A percentile compares a stretch with the other conserved stretches of the same genome.
Conservation (phyloP, 2,888 invertebrate species). For the Podabrus alpinus region DNA sequence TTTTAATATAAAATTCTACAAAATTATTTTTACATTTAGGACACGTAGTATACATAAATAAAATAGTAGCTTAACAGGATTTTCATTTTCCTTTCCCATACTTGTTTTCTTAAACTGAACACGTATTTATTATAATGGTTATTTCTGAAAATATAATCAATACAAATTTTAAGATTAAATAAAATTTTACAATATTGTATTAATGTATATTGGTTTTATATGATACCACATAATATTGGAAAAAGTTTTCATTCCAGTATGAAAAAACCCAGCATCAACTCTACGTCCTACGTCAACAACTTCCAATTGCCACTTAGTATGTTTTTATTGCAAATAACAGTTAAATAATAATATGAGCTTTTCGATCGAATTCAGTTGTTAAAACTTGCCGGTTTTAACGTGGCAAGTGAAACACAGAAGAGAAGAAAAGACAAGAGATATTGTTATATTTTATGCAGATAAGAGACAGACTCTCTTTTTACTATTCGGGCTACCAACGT, state of each 20-base stretch:
- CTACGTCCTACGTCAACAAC: not conserved
- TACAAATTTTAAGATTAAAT: not conserved
- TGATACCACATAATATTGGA: not conserved
- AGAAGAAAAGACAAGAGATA: not conserved
- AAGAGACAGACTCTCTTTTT: not conserved
- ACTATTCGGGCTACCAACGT: not conserved
- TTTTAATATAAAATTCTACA: slow-evolving; percentile 7
- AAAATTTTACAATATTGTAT: not conserved
- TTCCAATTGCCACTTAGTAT: not conserved
- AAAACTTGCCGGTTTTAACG: not conserved
- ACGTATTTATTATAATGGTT: slow-evolving; percentile 12
- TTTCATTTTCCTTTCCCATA: slow-evolving; percentile 15
- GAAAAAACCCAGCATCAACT: not conserved
- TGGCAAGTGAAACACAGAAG: not conserved
- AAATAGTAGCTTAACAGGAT: slow-evolving; percentile 12
- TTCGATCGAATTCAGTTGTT: not conserved
- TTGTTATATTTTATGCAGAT: not conserved
- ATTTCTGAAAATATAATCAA: not conserved
- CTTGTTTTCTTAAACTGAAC: slow-evolving; percentile 19
- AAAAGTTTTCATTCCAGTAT: not conserved
- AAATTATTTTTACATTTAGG: slow-evolving; percentile 25
- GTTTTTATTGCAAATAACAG: not conserved
- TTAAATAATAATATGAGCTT: not conserved
- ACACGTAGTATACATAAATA: slow-evolving; percentile 26
- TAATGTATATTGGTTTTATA: not conserved